These are phyloP conservation scores for Centropristis striata DNA, from an alignment of 2,113 vertebrate species.

Conservation along the genomic window DNA sequence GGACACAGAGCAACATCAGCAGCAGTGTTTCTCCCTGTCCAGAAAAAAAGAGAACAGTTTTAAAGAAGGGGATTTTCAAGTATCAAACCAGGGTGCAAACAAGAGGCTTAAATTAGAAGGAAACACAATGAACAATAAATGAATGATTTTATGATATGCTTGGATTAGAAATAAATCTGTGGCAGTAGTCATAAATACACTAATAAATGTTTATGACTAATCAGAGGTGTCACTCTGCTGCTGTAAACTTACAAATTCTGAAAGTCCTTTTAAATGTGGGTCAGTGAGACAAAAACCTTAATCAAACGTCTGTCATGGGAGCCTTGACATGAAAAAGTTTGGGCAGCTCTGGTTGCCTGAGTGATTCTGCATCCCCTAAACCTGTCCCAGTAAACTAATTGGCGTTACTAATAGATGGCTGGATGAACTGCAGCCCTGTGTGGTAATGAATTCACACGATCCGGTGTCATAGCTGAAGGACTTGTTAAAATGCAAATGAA, in stretches of 20 bases:
- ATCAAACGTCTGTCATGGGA: conserved; percentile 58
- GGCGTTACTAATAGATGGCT: conserved; percentile 87
- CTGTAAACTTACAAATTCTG: not conserved
- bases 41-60: conserved; percentile 2
- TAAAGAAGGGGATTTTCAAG: conserved; percentile 10
- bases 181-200: not conserved
- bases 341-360: conserved; percentile 50
- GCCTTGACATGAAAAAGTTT: conserved; percentile 62
- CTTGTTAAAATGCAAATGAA: conserved; percentile 86
- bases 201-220: not conserved
- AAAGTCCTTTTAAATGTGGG: conserved; percentile 47
- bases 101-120: not conserved
- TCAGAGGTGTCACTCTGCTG: conserved; percentile 3
- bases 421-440: conserved; percentile 80
- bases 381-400: conserved; percentile 87
- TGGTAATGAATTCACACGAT: conserved; percentile 81
- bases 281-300: conserved; percentile 70
- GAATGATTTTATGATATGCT: not conserved
- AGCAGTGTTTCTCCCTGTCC: conserved; percentile 26
- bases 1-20: conserved; percentile 44
- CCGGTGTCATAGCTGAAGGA: conserved; percentile 84
- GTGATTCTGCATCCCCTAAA: conserved; percentile 68
- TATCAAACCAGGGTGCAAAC: not conserved
- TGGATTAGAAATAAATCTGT: not conserved
- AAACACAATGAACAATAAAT: not conserved